Conservation (phyloP, 2,797 vertebrate species). For the Eulemur albifrons region DNA sequence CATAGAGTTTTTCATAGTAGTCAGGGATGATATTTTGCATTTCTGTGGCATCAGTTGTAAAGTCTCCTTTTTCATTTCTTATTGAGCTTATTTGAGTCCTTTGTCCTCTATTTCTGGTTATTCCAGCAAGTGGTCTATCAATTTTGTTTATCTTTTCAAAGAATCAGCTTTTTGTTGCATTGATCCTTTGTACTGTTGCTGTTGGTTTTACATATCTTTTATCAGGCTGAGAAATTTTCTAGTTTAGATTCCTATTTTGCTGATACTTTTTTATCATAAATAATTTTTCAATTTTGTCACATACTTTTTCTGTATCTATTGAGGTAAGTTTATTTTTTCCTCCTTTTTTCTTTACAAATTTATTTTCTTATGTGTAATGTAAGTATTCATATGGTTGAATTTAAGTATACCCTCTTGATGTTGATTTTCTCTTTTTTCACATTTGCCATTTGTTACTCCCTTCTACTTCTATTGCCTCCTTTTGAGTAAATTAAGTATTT, state of each 20-base stretch:
- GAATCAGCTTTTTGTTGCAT: not conserved
- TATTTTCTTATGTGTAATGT: not conserved
- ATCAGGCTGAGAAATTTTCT: not conserved
- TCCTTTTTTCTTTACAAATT: not conserved
- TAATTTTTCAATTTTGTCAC: not conserved
- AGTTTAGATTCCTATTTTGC: not conserved
- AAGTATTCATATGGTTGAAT: not conserved
- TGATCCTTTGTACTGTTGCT: not conserved
- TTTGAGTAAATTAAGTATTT: not conserved
- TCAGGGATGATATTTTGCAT: not conserved
- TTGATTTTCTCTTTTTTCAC: not conserved
- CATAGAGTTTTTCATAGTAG: not conserved
- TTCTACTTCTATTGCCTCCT: not conserved
- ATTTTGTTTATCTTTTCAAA: not conserved
- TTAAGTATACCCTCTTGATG: not conserved
- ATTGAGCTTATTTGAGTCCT: not conserved
- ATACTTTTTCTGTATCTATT: not conserved
- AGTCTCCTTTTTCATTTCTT: not conserved
- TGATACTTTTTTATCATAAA: not conserved
- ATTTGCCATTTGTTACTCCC: not conserved
- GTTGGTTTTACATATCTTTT: not conserved
- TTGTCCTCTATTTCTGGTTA: not conserved
- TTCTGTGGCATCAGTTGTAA: not conserved
- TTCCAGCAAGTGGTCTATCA: not conserved
- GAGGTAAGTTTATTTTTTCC: not conserved